Evolutionary conservation across 2,888 invertebrate genomes (phyloP).

Genomic region (Lomographa bimaculata): DNA sequence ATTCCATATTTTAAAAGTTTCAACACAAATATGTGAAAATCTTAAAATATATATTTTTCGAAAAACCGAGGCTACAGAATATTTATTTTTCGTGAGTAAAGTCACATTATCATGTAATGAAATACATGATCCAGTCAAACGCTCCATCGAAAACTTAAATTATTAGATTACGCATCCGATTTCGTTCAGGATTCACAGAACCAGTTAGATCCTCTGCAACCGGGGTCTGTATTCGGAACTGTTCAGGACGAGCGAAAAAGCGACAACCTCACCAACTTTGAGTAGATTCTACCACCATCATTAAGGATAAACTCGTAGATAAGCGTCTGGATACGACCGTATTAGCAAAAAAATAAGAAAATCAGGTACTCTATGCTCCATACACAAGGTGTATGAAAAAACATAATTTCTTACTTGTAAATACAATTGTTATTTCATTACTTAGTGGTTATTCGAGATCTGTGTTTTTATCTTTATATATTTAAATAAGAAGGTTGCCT

Average conservation of each 20-base stretch:
- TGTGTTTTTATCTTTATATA: constrained; percentile 56
- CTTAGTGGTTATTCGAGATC: constrained; percentile 69
- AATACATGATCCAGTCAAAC: constrained; percentile 2
- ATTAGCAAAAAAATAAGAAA: neutral
- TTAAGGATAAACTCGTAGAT: too few species aligned
- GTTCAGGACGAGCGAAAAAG: neutral
- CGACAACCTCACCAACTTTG: too few species aligned
- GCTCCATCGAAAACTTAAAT: constrained; percentile 7
- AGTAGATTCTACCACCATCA: too few species aligned
- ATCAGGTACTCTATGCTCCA: constrained; percentile 12
- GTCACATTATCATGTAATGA: too few species aligned
- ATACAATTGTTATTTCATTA: constrained; percentile 59
- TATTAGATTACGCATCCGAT: neutral
- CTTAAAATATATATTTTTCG: too few species aligned
- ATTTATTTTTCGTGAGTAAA: too few species aligned
- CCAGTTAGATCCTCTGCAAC: too few species aligned
- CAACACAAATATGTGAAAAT: too few species aligned
- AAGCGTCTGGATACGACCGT: too few species aligned
- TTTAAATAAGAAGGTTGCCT: constrained; percentile 52
- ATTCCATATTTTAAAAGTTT: too few species aligned
- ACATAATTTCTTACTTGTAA: constrained; percentile 59
- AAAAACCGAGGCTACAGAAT: too few species aligned
- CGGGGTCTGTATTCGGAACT: too few species aligned
- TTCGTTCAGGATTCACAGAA: neutral
- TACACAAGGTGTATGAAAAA: constrained; percentile 32